A percentile compares a stretch with the other conserved stretches of the same genome.
Conservation (phyloP, 2,797 vertebrate genomes). For the Okamejei kenojei region DNA sequence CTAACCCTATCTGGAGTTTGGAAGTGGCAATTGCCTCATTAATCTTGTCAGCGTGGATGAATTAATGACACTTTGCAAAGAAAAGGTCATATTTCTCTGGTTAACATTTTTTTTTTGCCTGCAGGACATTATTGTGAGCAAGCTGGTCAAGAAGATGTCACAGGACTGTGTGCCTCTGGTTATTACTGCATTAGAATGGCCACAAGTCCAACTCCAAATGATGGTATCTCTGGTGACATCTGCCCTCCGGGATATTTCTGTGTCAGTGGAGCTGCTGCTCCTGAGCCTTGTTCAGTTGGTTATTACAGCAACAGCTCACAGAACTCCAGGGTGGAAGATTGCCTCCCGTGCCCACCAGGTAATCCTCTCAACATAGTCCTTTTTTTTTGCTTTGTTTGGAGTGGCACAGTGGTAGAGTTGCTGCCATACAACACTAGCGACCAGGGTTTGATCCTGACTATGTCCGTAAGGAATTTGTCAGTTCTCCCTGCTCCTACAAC, state of each 20-base stretch:
- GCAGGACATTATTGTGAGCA: constrained; percentile 66
- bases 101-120: neutral
- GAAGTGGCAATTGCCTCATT: no score
- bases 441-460: no score
- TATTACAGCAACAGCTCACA: constrained; percentile 64
- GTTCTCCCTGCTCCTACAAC: no score
- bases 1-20: neutral
- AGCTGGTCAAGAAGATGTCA: constrained; percentile 54
- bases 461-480: no score
- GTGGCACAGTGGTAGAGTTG: no score
- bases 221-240: constrained; percentile 55
- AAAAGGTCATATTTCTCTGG: neutral
- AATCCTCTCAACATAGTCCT: constrained; percentile 37
- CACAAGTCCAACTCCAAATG: constrained; percentile 55
- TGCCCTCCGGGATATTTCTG: constrained; percentile 76
- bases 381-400: no score
- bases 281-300: constrained; percentile 64
- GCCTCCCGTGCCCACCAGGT: constrained; percentile 72
- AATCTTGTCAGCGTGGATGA: neutral
- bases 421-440: no score
- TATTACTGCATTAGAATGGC: constrained; percentile 65
- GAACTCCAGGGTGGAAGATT: constrained; percentile 59
- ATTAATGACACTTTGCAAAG: neutral
- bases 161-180: constrained; percentile 64
- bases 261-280: constrained; percentile 59